Evolutionary conservation across 2,888 invertebrate genomes (phyloP).

Genomic region (Drosophila aldrichi): DNA sequence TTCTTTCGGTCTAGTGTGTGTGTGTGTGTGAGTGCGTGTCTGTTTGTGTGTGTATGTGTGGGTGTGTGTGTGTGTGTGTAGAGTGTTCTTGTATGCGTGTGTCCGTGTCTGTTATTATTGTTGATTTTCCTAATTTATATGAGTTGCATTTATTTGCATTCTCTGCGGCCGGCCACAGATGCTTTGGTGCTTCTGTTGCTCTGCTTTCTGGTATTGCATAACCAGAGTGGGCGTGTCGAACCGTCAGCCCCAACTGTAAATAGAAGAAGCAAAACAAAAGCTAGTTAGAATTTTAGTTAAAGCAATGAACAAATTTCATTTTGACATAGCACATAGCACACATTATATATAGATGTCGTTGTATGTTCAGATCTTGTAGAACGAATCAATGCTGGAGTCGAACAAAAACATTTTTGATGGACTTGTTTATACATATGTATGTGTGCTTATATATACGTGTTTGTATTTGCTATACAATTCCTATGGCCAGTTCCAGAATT

Average conservation of each 20-base stretch:
- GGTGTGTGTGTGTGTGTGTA: slow-evolving; percentile 7
- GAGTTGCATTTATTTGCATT: slow-evolving; percentile 63
- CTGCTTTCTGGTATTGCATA: slow-evolving; percentile 38
- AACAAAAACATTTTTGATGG: not conserved
- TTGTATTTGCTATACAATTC: not conserved
- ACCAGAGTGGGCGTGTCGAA: slow-evolving; percentile 32
- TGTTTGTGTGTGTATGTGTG: slow-evolving; percentile 13
- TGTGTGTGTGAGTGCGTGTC: slow-evolving; percentile 16
- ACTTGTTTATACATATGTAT: not conserved
- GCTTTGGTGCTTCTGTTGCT: slow-evolving; percentile 19
- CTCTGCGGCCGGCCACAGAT: slow-evolving; percentile 53
- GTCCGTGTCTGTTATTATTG: slow-evolving; percentile 38
- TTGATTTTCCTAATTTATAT: slow-evolving; percentile 61
- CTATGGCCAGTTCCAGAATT: not conserved
- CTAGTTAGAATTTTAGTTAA: slow-evolving; percentile 15
- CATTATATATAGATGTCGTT: not conserved
- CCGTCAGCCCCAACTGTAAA: slow-evolving; percentile 29
- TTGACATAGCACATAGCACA: not conserved
- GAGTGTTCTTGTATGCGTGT: slow-evolving; percentile 4
- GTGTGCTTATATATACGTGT: too few relatives aligned
- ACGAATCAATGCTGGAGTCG: not conserved
- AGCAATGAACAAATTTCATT: not conserved
- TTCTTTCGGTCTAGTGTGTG: slow-evolving; percentile 42
- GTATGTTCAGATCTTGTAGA: not conserved
- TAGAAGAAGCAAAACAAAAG: slow-evolving; percentile 17